Conservation (phyloP, 2,797 vertebrate species). For the Parauchenoglanis punctatus region DNA sequence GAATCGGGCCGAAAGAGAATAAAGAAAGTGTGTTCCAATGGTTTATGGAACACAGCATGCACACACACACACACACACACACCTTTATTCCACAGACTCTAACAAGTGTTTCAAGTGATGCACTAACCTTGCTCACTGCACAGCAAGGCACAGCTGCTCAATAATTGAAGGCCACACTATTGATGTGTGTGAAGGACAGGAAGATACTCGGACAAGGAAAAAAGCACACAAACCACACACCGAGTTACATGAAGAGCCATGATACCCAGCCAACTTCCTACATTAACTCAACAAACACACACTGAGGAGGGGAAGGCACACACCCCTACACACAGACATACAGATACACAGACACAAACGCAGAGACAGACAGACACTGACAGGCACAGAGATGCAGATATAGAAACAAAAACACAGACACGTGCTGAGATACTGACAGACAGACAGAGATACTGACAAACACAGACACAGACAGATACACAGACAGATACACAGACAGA, state of each 20-base stretch:
- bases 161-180: conserved; percentile 51
- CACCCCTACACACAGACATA: not conserved
- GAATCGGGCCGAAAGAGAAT: not conserved
- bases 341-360: not conserved
- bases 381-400: not conserved
- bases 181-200: conserved; percentile 42
- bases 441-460: not conserved
- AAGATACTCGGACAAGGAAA: conserved; percentile 4
- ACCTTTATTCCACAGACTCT: conserved; percentile 27
- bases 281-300: conserved; percentile 34
- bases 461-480: not conserved
- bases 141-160: conserved; percentile 24
- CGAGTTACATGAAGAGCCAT: conserved; percentile 38
- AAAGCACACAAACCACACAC: conserved; percentile 16
- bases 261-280: conserved; percentile 31
- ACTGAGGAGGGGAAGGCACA: not conserved
- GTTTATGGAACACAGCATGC: not conserved
- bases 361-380: not conserved
- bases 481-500: not conserved
- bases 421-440: not conserved
- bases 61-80: conserved; percentile 15
- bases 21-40: not conserved
- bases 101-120: conserved; percentile 25
- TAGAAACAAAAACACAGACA: not conserved
- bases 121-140: conserved; percentile 40